Evolutionary conservation across 1,140 invertebrate genomes (phyloP), one percentile per base, ranked within the genome.

Genomic region (Pseudomyrmex dendroicus): DNA sequence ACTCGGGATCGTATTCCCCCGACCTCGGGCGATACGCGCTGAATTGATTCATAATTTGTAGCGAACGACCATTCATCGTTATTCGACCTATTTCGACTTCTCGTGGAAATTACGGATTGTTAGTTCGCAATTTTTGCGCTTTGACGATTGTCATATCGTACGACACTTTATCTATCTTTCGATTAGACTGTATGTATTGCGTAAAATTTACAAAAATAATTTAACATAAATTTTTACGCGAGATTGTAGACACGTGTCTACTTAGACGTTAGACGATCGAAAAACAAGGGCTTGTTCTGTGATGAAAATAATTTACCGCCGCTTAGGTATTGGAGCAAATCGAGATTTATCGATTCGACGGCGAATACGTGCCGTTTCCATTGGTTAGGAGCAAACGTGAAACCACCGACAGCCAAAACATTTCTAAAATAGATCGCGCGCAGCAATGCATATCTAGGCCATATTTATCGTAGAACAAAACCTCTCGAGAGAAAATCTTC

Each of bases 291-390:
- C 12, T 15, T 15, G 15, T 70, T 80, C 59, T 48, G 83, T 44
- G 68, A 64, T 48, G 59, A 25, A 66, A 82, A 82, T 73, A 82
- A 82, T 73, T 84, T 50, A 73, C 66, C 8, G 44, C n/a, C 35
- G 57, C 35, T 35, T 66, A 35, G 50, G 44, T 50, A 35, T 35
- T 35, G 20, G 22, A 56, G 54, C 66, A 22, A 84, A 84, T 84
- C 61, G 22, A 84, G 83, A 84, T 84, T 82, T 82, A 84, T 82
- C 66, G 83, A 84, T 84, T 84, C 56, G 52, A 59, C n/a, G n/a
- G 76, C 66, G 67, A 25, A 72, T 84, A 72, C 77, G 83, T 84
- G 76, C 54, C 64, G 70, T 72, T 78, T 72, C 77, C 20, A 84
- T 64, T 70, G 77, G 76, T 50, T 12, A 35, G 44, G 44, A 82